Evolutionary conservation across 2,888 invertebrate genomes (phyloP), one percentile per base, ranked within the genome.

Genomic region (Drosophila robusta): DNA sequence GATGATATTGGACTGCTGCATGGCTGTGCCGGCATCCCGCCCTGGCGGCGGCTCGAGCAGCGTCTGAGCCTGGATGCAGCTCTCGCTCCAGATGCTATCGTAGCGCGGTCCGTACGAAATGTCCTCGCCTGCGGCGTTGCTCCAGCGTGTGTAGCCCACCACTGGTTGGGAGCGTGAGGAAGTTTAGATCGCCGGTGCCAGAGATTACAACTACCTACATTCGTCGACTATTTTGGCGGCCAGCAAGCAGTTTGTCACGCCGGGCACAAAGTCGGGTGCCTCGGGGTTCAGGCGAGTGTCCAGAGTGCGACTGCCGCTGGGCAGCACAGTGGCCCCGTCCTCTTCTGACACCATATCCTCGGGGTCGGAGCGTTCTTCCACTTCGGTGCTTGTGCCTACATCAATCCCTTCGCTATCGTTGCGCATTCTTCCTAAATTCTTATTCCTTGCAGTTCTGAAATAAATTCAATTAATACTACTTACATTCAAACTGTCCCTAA

Each of bases 221-320:
- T 80, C 78, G 1, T 66, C 44, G 4, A 65, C 12, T n/a, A 81
- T 58, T 62, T 78, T 65, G 29, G 39, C 29, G 14, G 76, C 82
- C 47, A 72, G 8, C 29, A 61, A 6, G 38, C 55, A 38, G 6
- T 22, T 32, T 11, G 55, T 24, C 7, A 72, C 5, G n/a, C 61
- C 51, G 6, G 85, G 85, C 44, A 85, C 80, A 61, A 85, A 85
- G 9, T 67, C 89, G 2, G 84, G 71, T 2, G 90, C 85, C 18
- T 87, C 49, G 1, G 85, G 85, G 55, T 85, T 85, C 5, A 85
- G 61, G 14, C 87, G 85, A 6, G 47, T 71, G 42, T 75, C 78
- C 32, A 66, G 16, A 4, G 54, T 57, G 51, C 57, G 68, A 54
- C 72, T 66, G 34, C 51, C 61, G n/a, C 52, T 46, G 12, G 78